Base-by-base conservation (phyloP, 2,888 invertebrate species). In the Matsumyia berberina region DNA sequence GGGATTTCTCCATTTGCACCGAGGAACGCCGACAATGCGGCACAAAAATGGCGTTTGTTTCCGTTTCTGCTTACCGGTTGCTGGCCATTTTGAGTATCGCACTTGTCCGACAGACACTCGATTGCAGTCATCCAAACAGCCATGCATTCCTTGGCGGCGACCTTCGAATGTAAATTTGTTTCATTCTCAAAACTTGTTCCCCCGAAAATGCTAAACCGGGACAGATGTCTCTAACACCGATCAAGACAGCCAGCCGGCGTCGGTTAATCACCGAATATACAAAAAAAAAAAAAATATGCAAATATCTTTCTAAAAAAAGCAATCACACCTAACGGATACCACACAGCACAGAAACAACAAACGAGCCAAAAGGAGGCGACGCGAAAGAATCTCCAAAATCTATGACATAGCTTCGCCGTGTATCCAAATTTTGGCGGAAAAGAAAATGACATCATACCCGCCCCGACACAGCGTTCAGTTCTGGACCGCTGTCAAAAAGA, bases 401-500 rank as follows among this genome's bases (percentile, higher is more conserved):
- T 53, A 64, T 53, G 37, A 55, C 29, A 39, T 24, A 53, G 33
- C 24, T 24, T 7, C 31, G n/a, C 24, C 12, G n/a, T 5, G 2
- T 37, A 12, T 53, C 49, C 17, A 29, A 60, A 39, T 39, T 77
- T 72, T 73, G 67, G 33, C 46, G 72, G 60, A 58, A 72, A 17
- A 15, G 15, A 29, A 55, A 67, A 69, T 83, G 82, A 83, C 78
- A 83, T 83, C 82, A 83, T 76, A 19, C 29, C 8, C 8, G 12
- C 35, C 8, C n/a, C n/a, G n/a, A n/a, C n/a, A n/a, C n/a, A n/a
- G 29, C n/a, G 29, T 15, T 57, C 11, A 62, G 15, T 29, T 51
- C 53, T 37, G 44, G 9, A 72, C 35, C 37, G 11, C 49, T 17
- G 5, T 29, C 39, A 12, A 15, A 39, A 31, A 31, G 8, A 3